Evolutionary conservation across 2,888 invertebrate species (phyloP), one percentile per base, ranked within the genome.

Genomic region (Parascotia fuliginaria): DNA sequence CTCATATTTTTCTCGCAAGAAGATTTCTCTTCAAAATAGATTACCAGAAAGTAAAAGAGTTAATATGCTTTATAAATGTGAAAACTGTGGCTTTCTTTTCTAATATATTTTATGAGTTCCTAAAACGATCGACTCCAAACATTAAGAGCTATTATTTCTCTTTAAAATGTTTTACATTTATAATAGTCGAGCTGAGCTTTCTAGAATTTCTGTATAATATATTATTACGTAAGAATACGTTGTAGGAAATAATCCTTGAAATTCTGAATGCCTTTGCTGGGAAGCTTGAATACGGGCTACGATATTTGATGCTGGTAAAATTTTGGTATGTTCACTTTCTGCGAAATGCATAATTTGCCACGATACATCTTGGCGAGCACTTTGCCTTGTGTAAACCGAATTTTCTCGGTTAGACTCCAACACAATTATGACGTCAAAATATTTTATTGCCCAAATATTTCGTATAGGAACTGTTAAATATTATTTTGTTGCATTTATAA

Each of bases 111-210:
- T 63, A 62, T 57, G 55, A 55, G 59, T 55, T 59, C 62, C 63
- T 61, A 60, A 68, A 62, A 62, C 56, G 54, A 53, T 55, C 46
- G 58, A 67, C 63, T 64, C 70, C 63, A 72, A 73, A 73, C 63
- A 53, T 48, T 55, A 42, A 59, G 54, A 46, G 46, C 48, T 49
- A 57, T 44, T 65, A 61, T 64, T 65, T 60, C 57, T 57, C 57
- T 60, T 52, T 49, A 47, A 68, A 45, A 55, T 43, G 42, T 59
- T 54, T 60, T 48, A 45, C n/a, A 46, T 55, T 58, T 51, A 11
- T 51, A 58, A 38, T 33, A 38, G 42, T 14, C 22, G 36, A 38
- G 28, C 34, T 14, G 19, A 22, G 29, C 24, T 47, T 45, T 16
- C n/a, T 46, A n/a, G 14, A 43, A 49, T 55, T 50, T 37, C 15